Percentiles rank a stretch among this genome's conserved stretches.
Conservation (phyloP, 2,888 invertebrate genomes). For the Urechis unicinctus region DNA sequence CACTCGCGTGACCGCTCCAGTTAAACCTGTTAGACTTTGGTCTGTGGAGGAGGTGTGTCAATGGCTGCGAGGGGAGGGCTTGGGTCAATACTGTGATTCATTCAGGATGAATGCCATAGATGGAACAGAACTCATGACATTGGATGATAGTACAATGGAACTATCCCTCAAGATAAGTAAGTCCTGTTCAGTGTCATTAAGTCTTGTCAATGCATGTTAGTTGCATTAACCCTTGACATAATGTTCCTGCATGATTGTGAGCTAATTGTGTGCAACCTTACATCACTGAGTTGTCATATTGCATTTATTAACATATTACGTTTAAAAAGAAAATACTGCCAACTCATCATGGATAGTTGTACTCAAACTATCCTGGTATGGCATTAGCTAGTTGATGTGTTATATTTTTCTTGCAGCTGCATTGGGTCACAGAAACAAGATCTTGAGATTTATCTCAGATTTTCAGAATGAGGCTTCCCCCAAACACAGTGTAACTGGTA, state of each 20-base stretch:
- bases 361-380: neutral
- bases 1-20: too few relatives aligned
- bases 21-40: too few relatives aligned
- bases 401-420: conserved; percentile 32
- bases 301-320: too few relatives aligned
- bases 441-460: conserved; percentile 34
- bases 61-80: conserved; percentile 59
- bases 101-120: conserved; percentile 55
- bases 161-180: conserved; percentile 46
- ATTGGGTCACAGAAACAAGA: conserved; percentile 50
- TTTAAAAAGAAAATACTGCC: too few relatives aligned
- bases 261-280: neutral
- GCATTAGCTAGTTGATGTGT: neutral
- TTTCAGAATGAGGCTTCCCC: neutral
- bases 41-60: conserved; percentile 57
- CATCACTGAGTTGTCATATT: neutral
- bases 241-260: neutral
- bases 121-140: conserved; percentile 58
- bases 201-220: neutral
- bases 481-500: neutral
- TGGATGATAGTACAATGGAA: conserved; percentile 49
- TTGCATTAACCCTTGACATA: neutral
- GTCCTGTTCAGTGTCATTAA: conserved; percentile 15
- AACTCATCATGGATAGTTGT: too few relatives aligned
- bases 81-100: conserved; percentile 53